Evolutionary conservation across 2,888 invertebrate genomes (phyloP).

Genomic region (Cataglyphis albicans): DNA sequence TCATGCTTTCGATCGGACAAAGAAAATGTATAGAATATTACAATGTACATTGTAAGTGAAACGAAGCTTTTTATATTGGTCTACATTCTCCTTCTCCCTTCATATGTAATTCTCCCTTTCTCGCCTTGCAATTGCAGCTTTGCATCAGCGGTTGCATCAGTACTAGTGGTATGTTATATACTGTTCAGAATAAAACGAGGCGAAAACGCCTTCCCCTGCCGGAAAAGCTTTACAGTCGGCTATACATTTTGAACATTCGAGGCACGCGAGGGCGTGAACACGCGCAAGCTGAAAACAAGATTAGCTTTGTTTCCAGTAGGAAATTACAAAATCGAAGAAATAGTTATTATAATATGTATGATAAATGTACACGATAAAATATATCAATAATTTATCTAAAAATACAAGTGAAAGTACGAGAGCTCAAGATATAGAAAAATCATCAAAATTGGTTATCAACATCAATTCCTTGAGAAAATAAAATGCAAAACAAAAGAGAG

Average conservation of each 20-base stretch:
- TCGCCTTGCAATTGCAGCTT: conserved; percentile 26
- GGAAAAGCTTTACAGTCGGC: conserved; percentile 44
- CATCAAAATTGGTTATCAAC: not conserved
- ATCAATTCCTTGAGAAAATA: not conserved
- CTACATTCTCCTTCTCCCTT: not conserved
- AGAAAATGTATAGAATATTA: conserved; percentile 19
- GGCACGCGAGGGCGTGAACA: not conserved
- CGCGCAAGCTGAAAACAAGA: conserved; percentile 2
- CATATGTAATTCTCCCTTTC: conserved; percentile 17
- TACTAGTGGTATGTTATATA: conserved; percentile 39
- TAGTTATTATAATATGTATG: not conserved
- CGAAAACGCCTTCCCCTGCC: conserved; percentile 29
- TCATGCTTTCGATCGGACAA: conserved; percentile 26
- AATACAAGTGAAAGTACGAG: not conserved
- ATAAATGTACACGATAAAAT: not conserved
- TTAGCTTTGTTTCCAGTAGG: not conserved
- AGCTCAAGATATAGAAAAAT: not conserved
- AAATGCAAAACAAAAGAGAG: not conserved
- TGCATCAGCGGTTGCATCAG: conserved; percentile 9
- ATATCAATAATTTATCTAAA: not conserved
- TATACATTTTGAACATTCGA: conserved; percentile 40
- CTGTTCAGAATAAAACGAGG: conserved; percentile 47
- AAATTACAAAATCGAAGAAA: not conserved
- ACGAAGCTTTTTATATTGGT: conserved; percentile 50
- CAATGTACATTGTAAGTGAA: conserved; percentile 12